Evolutionary conservation across 1,140 invertebrate genomes (phyloP), one percentile per base, ranked within the genome.

Genomic region (Drosophila aff.): DNA sequence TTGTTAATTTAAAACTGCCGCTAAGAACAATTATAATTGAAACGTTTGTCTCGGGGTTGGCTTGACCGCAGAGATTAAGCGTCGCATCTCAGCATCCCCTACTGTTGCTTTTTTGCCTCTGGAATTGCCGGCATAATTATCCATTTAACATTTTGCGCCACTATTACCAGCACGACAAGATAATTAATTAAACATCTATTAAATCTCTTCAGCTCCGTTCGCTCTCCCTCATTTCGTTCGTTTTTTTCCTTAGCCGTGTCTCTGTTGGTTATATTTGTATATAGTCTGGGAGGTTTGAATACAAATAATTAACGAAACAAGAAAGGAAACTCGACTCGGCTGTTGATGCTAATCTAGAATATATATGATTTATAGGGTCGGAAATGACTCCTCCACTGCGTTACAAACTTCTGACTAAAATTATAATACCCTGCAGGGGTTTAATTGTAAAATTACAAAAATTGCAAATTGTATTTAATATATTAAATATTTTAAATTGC

Each of bases 1-100:
- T 23, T 23, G 36, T 76, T 76, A 64, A 86, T 64, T 85, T 86
- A 67, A 82, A 87, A 79, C 61, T 76, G 53, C 65, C 65, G 59
- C 53, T 76, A 40, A 86, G 87, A 87, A 87, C 72, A 86, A 86
- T 86, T 86, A 76, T 82, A 82, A 87, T 73, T 87, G 63, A 86
- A 82, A 57, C 60, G 33, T 66, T 60, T 60, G 11, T 57, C 26
- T 36, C 46, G 28, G 36, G 36, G 66, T 52, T 52, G 49, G 28
- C 49, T 68, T 68, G 46, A 68, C 63, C 44, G 64, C 66, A 68
- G 21, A 68, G 46, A 40, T 52, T 41, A 50, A 36, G 55, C 36
- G 31, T 47, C 50, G 31, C 50, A 62, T 28, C 31, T 26, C 43
- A n/a, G 77, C 57, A 62, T 58, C 31, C 41, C 47, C 23, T 36